Base-by-base conservation (phyloP, 2,888 invertebrate genomes). In the Pimpla rufipes region DNA sequence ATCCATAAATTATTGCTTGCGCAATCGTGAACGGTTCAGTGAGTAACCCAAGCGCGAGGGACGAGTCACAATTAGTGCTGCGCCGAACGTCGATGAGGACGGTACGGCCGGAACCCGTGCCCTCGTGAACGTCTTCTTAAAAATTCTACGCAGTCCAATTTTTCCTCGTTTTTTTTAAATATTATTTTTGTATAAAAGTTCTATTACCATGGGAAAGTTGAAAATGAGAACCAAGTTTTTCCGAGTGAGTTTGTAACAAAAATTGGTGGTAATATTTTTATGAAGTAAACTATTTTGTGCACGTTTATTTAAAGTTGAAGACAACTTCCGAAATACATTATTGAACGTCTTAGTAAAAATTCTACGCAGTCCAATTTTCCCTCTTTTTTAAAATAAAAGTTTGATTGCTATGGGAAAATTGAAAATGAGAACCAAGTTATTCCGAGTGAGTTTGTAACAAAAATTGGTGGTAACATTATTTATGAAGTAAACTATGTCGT, bases 171-270 rank as follows among this genome's bases (percentile, higher is more conserved):
- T 35, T 23, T 35, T 35, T n/a, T n/a, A n/a, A n/a, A n/a, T n/a
- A 10, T 5, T n/a, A 35, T 59, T 6, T 64, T 42, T 42, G 1
- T 45, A 42, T 0, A 18, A 64, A 37, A 16, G 21, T 18, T 55
- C 5, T 2, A 45, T 66, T 21, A 50, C 13, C 3, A 86, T 87
- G 88, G 88, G 88, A 45, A 87, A 85, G 83, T 83, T 87, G 40
- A 84, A 79, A 85, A 81, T 88, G 52, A 83, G 81, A 80, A 85
- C 75, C 7, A 87, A 85, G 40, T 85, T 84, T 35, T 79, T 86
- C 52, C 79, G 66, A 79, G 85, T 85, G 68, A 87, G 85, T 87
- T 67, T 52, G 1, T 62, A 42, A 13, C 21, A 57, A 73, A 52
- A n/a, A 21, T 57, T 29, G 10, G 37, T 35, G 7, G 13, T 11